These are phyloP conservation scores for Synergus itoensis DNA, from an alignment of 2,888 invertebrate species.

Conservation along the genomic window DNA sequence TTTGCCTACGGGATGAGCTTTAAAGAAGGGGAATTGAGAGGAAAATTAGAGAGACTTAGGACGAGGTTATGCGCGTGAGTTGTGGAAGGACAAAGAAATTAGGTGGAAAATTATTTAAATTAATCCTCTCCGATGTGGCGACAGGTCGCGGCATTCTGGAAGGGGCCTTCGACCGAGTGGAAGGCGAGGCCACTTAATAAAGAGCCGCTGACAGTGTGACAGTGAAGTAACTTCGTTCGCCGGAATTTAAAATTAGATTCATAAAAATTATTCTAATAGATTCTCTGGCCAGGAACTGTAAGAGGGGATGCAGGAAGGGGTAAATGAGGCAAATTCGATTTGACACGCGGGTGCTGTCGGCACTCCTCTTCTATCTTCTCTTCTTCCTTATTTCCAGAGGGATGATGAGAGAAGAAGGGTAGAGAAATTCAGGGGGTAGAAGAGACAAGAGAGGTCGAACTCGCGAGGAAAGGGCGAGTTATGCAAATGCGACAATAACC, in stretches of 20 bases:
- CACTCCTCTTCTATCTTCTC: constrained; percentile 50
- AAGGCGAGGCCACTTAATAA: constrained; percentile 71
- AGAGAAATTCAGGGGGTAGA: constrained; percentile 40
- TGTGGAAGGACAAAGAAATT: constrained; percentile 39
- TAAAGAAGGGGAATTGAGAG: constrained; percentile 4
- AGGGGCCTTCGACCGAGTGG: constrained; percentile 30
- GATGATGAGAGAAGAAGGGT: constrained; percentile 53
- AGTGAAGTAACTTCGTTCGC: constrained; percentile 74
- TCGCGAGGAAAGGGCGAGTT: constrained; percentile 64
- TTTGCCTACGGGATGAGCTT: background rate
- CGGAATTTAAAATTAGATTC: constrained; percentile 77
- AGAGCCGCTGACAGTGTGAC: constrained; percentile 74
- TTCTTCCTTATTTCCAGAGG: constrained; percentile 54
- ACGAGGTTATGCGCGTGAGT: background rate
- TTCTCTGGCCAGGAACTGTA: constrained; percentile 67
- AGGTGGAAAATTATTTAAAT: constrained; percentile 41
- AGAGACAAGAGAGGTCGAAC: constrained; percentile 49
- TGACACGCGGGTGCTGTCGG: constrained; percentile 69
- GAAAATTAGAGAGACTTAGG: constrained; percentile 19
- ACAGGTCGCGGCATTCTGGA: constrained; percentile 17
- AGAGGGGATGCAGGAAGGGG: constrained; percentile 44
- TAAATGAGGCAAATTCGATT: constrained; percentile 77
- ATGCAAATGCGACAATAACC: constrained; percentile 76
- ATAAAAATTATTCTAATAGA: constrained; percentile 78
- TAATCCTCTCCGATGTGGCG: constrained; percentile 34